Conservation (phyloP, 2,888 invertebrate species). For the Seira musarum region DNA sequence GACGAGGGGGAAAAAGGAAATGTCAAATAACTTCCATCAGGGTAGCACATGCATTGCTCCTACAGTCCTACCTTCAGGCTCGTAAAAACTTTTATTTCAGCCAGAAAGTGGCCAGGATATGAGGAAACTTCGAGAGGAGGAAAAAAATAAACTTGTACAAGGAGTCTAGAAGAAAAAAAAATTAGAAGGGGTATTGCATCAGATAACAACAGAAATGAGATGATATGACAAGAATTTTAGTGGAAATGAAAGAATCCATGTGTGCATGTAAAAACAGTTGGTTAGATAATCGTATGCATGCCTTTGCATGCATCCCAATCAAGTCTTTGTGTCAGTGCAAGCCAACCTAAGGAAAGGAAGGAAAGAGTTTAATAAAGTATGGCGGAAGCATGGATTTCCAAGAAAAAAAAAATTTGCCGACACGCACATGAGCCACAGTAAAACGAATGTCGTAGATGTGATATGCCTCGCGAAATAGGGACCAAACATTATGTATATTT, state of each 20-base stretch:
- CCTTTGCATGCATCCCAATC: neutral
- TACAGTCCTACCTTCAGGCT: neutral
- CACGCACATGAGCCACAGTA: neutral
- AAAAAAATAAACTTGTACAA: neutral
- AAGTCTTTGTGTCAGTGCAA: neutral
- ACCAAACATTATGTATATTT: too few relatives aligned
- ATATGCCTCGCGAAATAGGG: too few relatives aligned
- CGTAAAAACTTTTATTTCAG: conserved; percentile 9
- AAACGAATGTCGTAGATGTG: neutral
- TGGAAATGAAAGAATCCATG: neutral
- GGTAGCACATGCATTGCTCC: neutral
- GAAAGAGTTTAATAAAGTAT: neutral
- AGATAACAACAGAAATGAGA: neutral
- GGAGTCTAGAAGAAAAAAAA: too few relatives aligned
- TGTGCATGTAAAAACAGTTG: neutral
- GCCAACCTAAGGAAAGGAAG: neutral
- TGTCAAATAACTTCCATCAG: neutral
- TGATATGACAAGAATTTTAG: neutral
- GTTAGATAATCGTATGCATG: neutral
- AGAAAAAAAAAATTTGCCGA: neutral
- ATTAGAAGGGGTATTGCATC: neutral
- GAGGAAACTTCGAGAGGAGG: neutral
- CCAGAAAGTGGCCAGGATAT: neutral
- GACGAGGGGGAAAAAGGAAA: neutral
- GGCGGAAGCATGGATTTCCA: neutral